Base-by-base conservation (phyloP, 2,888 invertebrate genomes). In the Netelia fuscicornis region DNA sequence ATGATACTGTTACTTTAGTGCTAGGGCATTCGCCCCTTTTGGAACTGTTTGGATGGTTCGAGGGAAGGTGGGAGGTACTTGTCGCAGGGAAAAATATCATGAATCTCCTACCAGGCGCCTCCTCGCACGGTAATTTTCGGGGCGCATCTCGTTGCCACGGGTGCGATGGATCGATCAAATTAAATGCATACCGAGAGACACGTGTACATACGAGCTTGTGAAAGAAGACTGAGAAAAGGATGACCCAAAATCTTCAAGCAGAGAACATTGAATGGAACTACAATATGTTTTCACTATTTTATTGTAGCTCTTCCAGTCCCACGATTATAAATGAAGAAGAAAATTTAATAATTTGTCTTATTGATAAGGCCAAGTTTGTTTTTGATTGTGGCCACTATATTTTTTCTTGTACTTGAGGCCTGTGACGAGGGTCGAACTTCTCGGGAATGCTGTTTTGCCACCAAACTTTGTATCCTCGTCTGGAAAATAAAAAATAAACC, bases 401-500 rank as follows among this genome's bases (percentile, higher is more conserved):
- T 98, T 98, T 91, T 96, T 96, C 88, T 96, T 97, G 88, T 97
- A 95, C 92, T 97, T 97, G 2, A 98, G 92, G 44, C 98, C 98
- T 0, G 97, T 96, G 0, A 98, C 98, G 77, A 98, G 94, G 0
- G 97, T 98, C 1, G 98, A 97, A 90, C 97, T 96, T 90, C 96
- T 96, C 0, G 98, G 98, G 93, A 97, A 99, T 0, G 98, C 98
- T 37, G 97, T 96, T 88, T 96, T 93, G 9, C 98, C 98, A 86
- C 95, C 95, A 92, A 97, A 97, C 93, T 94, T 94, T 0, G 95
- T 95, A 90, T 97, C 97, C 0, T 96, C 96, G 20, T 97, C 97
- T 95, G 92, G 80, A 84, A 86, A 81, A 30, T 87, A 68, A 81
- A 77, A 84, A 56, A 60, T 30, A 48, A 48, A 0, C 2, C 9